A percentile compares a stretch with the other conserved stretches of the same genome.
phyloP scores from a whole-genome alignment of 92 coral and sea anemone species.

The Siderastrea radians region DNA sequence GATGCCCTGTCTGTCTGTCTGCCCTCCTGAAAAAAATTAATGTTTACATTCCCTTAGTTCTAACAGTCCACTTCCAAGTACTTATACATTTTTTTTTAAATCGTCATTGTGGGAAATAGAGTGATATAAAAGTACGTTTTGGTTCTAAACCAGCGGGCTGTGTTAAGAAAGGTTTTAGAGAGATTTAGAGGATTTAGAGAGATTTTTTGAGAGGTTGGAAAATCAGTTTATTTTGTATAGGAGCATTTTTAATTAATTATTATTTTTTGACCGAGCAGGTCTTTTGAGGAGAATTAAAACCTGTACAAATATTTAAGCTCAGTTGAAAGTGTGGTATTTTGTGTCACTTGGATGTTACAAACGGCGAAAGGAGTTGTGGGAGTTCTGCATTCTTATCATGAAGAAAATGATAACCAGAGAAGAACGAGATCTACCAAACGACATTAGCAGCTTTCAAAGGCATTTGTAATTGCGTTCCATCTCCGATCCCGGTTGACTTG shows the following conservation, averaged over 20 bases:
- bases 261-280: neutral
- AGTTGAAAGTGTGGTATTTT: constrained; percentile 4
- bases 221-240: neutral
- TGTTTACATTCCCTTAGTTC: neutral
- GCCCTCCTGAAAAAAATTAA: neutral
- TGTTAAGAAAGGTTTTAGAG: neutral
- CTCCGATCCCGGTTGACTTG: too few species aligned
- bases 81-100: too few species aligned
- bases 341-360: neutral
- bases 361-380: too few species aligned
- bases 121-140: neutral
- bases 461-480: too few species aligned
- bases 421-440: too few species aligned
- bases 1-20: too few species aligned
- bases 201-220: too few species aligned
- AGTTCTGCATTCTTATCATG: too few species aligned
- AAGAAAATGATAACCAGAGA: too few species aligned
- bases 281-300: neutral
- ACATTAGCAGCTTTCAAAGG: too few species aligned
- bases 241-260: neutral
- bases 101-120: neutral
- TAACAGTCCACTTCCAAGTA: neutral
- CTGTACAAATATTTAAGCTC: constrained; percentile 2
- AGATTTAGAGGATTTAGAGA: neutral
- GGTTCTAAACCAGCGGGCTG: neutral